Percentiles rank a stretch among this genome's conserved stretches.
phyloP scores from a whole-genome alignment of 2,888 invertebrate genomes.

The Rhingia campestris region DNA sequence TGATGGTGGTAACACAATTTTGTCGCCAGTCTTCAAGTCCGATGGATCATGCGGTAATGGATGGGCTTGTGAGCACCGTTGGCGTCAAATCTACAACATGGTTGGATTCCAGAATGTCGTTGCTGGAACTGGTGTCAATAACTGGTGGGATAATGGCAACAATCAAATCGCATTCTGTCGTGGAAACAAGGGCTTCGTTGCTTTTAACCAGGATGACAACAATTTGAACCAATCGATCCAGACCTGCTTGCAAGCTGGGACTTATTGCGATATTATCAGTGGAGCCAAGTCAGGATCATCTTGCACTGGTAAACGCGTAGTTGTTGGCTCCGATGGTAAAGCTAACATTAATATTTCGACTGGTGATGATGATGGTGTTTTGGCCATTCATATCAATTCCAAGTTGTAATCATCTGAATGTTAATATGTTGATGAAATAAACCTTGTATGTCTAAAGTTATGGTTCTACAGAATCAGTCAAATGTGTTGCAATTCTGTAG shows the following conservation, averaged over 20 bases:
- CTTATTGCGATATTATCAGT: slow-evolving; percentile 94
- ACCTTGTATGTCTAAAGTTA: no score
- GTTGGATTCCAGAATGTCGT: slow-evolving; percentile 89
- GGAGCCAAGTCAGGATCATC: slow-evolving; percentile 84
- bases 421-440: no score
- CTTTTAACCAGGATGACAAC: slow-evolving; percentile 87
- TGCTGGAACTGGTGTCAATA: slow-evolving; percentile 84
- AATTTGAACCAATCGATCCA: slow-evolving; percentile 85
- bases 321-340: slow-evolving; percentile 78
- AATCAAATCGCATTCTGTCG: slow-evolving; percentile 94
- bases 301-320: slow-evolving; percentile 79
- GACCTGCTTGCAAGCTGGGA: slow-evolving; percentile 89
- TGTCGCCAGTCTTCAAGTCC: slow-evolving; percentile 86
- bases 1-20: slow-evolving; percentile 84
- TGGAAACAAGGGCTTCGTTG: slow-evolving; percentile 89
- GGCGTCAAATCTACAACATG: slow-evolving; percentile 92
- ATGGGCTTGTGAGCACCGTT: slow-evolving; percentile 93
- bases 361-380: slow-evolving; percentile 85
- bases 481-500: no score
- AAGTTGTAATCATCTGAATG: slow-evolving; percentile 77
- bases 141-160: slow-evolving; percentile 92
- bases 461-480: no score
- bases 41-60: slow-evolving; percentile 86
- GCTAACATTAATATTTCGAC: slow-evolving; percentile 77
- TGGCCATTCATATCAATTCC: slow-evolving; percentile 87